Percentiles rank a stretch among this genome's conserved stretches.
phyloP scores from a whole-genome alignment of 2,113 vertebrate species.

The Phoenicopterus ruber region DNA sequence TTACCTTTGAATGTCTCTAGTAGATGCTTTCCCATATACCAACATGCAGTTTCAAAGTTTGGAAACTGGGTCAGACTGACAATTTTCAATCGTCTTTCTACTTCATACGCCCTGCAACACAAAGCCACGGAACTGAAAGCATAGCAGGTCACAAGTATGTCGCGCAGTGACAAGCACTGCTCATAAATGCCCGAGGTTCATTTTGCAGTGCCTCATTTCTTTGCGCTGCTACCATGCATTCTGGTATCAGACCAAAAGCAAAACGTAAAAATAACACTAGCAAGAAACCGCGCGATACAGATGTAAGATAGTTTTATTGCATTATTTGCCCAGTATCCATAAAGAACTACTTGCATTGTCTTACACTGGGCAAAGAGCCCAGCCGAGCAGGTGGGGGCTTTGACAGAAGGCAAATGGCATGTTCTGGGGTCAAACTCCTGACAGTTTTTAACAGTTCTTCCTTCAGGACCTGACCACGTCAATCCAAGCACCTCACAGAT shows the following conservation, averaged over 20 bases:
- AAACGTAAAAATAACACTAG: neutral
- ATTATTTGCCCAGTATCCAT: neutral
- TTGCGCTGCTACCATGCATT: neutral
- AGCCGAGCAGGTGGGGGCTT: neutral
- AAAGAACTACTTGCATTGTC: neutral
- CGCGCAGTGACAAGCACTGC: neutral
- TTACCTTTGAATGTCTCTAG: conserved; percentile 96
- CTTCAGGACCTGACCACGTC: neutral
- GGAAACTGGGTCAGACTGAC: conserved; percentile 92
- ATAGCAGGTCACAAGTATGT: neutral
- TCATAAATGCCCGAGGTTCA: neutral
- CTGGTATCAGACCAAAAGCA: neutral
- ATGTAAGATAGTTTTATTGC: neutral
- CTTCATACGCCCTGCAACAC: conserved; percentile 92
- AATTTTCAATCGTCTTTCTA: conserved; percentile 92
- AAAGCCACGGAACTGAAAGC: conserved; percentile 43
- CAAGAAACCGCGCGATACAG: neutral
- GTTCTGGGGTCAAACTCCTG: neutral
- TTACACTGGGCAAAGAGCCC: neutral
- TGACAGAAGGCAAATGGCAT: neutral
- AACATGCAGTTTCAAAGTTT: conserved; percentile 96
- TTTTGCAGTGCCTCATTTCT: neutral
- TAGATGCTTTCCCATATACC: conserved; percentile 93
- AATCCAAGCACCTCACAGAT: neutral
- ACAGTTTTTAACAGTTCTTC: neutral